Base-by-base conservation (phyloP, 2,888 invertebrate genomes). In the Drosophila leonis region DNA sequence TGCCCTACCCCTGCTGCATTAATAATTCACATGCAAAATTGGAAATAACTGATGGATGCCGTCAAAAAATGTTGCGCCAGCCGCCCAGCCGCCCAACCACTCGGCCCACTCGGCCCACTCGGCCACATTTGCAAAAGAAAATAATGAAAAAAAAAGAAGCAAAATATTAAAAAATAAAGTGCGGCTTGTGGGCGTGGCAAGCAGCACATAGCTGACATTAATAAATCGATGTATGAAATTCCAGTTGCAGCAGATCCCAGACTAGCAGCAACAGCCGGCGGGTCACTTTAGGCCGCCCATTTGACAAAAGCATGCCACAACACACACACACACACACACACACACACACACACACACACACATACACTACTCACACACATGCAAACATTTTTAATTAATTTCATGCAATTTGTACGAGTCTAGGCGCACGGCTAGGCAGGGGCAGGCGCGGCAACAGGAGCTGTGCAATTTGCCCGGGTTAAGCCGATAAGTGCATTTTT, bases 401-500 rank as follows among this genome's bases (percentile, higher is more conserved):
- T 89, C 87, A 87, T 86, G 89, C 87, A 87, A 86, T 87, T 86
- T 86, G 84, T 89, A 80, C 72, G 78, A 82, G 71, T 62, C 68
- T 60, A 61, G 71, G 60, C 49, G 12, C 18, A 13, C 2, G 31
- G 1, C 33, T 12, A 6, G 39, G n/a, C 12, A 1, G 10, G 42
- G 1, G 42, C 7, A 8, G 8, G 24, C 35, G 33, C 35, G 35
- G 35, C 31, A 15, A 37, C 51, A 15, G 39, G 41, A 70, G 67
- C 75, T 64, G 70, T 83, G 77, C 79, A 86, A 82, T 87, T 86
- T 80, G 79, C 82, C 63, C 60, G 75, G 79, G 85, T 87, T 86
- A 86, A 86, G 84, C 89, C 88, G 89, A 84, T 86, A 86, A 89
- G 85, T 86, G 89, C 85, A 89, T 87, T 86, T 86, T 86, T 86